These are phyloP conservation scores for Carcharodon carcharias DNA, from an alignment of 2,797 vertebrate genomes.

Conservation along the genomic window DNA sequence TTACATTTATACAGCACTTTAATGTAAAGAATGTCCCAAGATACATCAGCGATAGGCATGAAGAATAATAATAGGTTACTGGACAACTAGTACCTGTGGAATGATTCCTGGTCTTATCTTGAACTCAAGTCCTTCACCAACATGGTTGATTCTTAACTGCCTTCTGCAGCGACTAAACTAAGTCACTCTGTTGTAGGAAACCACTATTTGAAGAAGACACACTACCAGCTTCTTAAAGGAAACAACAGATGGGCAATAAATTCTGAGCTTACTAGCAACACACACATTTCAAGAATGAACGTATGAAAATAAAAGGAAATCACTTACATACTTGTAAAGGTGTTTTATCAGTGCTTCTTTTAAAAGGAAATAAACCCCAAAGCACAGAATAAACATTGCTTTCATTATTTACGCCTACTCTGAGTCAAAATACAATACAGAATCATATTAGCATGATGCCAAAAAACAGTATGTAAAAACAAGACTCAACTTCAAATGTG, in stretches of 20 bases:
- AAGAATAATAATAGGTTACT: neutral
- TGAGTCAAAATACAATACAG: neutral
- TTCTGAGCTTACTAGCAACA: neutral
- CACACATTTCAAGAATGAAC: neutral
- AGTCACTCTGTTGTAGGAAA: neutral
- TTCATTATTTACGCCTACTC: neutral
- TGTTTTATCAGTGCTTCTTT: neutral
- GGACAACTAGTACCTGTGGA: neutral
- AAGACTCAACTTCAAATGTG: neutral
- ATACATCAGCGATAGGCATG: neutral
- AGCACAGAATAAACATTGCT: neutral
- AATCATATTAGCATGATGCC: neutral
- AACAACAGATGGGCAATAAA: neutral
- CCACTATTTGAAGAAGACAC: neutral
- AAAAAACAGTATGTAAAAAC: neutral
- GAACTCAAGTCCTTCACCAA: neutral
- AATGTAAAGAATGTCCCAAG: neutral
- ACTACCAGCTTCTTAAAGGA: neutral
- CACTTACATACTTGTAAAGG: neutral
- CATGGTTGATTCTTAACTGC: neutral
- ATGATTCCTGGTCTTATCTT: neutral
- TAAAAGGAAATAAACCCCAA: neutral
- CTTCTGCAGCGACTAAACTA: neutral
- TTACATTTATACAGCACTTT: neutral
- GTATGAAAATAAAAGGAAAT: neutral